phyloP scores from a whole-genome alignment of 2,888 invertebrate genomes.

The Agonopterix subpropinquella region DNA sequence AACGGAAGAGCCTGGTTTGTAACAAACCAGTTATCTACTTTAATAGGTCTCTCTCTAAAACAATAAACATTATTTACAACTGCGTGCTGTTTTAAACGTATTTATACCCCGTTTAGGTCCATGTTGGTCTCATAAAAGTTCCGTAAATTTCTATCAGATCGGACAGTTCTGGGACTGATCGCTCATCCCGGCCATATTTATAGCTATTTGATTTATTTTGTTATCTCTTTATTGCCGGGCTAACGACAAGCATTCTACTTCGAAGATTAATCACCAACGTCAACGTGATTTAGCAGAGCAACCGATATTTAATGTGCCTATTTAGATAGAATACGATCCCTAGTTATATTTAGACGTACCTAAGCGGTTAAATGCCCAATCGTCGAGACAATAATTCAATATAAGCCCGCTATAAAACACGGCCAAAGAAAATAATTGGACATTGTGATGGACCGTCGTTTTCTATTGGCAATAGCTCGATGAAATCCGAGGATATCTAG shows the following conservation, averaged over 20 bases:
- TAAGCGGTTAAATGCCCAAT: slow-evolving; percentile 56
- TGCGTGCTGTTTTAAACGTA: slow-evolving; percentile 53
- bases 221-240: slow-evolving; percentile 71
- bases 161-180: slow-evolving; percentile 66
- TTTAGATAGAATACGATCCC: slow-evolving; percentile 63
- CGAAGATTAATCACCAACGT: slow-evolving; percentile 71
- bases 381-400: slow-evolving; percentile 43
- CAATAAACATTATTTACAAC: slow-evolving; percentile 65
- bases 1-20: slow-evolving; percentile 18
- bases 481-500: too few relatives aligned
- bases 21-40: slow-evolving; percentile 28
- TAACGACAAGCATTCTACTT: slow-evolving; percentile 72
- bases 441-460: slow-evolving; percentile 22
- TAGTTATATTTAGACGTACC: slow-evolving; percentile 57
- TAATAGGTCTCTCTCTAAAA: slow-evolving; percentile 35
- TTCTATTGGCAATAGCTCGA: too few relatives aligned
- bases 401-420: slow-evolving; percentile 21
- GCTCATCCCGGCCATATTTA: slow-evolving; percentile 67
- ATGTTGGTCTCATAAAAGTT: slow-evolving; percentile 59
- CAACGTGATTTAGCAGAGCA: slow-evolving; percentile 73
- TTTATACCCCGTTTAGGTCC: slow-evolving; percentile 55
- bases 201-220: slow-evolving; percentile 73
- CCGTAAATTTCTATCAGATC: slow-evolving; percentile 60
- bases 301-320: slow-evolving; percentile 70
- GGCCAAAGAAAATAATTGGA: slow-evolving; percentile 21